Conservation (phyloP, 2,113 vertebrate genomes). For the Donacobius atricapilla region DNA sequence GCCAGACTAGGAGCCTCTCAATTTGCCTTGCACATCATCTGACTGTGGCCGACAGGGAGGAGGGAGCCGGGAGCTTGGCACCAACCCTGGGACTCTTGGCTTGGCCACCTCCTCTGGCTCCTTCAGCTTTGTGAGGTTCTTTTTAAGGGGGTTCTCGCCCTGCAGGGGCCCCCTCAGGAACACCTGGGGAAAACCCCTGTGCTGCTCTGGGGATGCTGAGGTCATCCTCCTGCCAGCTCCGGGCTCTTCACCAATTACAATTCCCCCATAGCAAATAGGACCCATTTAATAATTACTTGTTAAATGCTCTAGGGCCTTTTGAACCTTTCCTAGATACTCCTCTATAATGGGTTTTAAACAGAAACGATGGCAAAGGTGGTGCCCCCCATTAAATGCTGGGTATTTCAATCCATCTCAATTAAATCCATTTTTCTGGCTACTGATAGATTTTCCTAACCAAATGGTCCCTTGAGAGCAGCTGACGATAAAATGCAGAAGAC, state of each 20-base stretch:
- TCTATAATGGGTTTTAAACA: background rate
- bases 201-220: background rate
- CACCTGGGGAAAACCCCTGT: background rate
- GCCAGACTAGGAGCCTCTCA: slow-evolving; percentile 79
- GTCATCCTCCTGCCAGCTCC: background rate
- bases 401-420: background rate
- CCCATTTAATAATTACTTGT: background rate
- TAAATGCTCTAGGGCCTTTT: background rate
- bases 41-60: slow-evolving; percentile 50
- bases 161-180: background rate
- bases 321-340: background rate
- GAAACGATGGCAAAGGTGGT: background rate
- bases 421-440: background rate
- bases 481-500: background rate
- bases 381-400: background rate
- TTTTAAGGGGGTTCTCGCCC: background rate
- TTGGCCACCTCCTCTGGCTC: background rate
- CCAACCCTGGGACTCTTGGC: slow-evolving; percentile 33
- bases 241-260: background rate
- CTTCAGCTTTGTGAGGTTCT: background rate
- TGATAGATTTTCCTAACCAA: background rate
- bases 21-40: slow-evolving; percentile 76
- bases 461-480: background rate
- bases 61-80: slow-evolving; percentile 35
- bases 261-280: background rate